Percentiles rank a stretch among this genome's conserved stretches.
phyloP scores from a whole-genome alignment of 2,113 vertebrate species.

The Corvus cornix region DNA sequence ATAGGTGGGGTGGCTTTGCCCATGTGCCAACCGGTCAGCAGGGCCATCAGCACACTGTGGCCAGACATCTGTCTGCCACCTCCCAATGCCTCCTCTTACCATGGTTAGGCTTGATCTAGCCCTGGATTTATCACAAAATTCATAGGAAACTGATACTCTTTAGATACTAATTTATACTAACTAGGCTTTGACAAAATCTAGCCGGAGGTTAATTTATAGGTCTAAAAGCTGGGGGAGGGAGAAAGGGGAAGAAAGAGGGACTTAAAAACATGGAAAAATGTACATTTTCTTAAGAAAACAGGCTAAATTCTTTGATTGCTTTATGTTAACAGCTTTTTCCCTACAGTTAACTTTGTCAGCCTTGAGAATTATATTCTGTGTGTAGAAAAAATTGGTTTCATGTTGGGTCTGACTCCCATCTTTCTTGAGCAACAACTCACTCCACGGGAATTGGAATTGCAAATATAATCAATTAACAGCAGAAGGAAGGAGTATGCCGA shows the following conservation, averaged over 20 bases:
- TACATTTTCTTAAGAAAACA: neutral
- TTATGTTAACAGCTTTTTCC: neutral
- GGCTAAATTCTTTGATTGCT: neutral
- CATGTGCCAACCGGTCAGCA: rapidly evolving
- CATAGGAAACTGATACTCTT: neutral
- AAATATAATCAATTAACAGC: neutral
- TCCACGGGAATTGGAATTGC: neutral
- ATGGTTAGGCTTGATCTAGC: neutral
- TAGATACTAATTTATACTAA: neutral
- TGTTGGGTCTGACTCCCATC: neutral
- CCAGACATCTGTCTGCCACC: neutral
- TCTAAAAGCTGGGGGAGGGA: neutral
- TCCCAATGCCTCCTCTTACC: neutral
- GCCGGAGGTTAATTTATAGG: neutral
- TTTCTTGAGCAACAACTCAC: neutral
- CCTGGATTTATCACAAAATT: neutral
- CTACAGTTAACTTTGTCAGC: neutral
- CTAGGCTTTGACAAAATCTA: neutral
- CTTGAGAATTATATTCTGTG: neutral
- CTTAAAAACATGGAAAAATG: neutral
- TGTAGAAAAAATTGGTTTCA: neutral
- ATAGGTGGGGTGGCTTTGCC: neutral
- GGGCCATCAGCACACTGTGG: neutral
- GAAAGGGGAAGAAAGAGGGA: neutral
- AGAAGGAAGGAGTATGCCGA: neutral